A percentile compares a stretch with the other conserved stretches of the same genome.
These are phyloP conservation scores for Coptodon rendalli DNA, from an alignment of 2,113 vertebrate species.

Conservation along the genomic window DNA sequence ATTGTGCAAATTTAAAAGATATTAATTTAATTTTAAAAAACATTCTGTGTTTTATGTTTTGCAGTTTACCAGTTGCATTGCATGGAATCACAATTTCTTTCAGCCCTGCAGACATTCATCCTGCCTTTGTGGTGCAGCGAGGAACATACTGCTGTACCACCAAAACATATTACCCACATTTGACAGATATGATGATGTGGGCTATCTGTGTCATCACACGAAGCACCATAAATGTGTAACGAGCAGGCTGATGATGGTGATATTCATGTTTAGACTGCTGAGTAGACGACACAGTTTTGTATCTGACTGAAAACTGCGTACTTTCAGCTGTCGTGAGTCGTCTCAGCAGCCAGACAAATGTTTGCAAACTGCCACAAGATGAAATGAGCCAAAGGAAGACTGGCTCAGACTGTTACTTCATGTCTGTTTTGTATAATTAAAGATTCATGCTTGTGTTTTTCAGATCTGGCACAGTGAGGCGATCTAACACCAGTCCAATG, in stretches of 20 bases:
- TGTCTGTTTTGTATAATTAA: background rate
- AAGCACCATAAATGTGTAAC: background rate
- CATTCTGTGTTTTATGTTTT: background rate
- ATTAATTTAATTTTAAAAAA: accelerated
- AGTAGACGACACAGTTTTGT: background rate
- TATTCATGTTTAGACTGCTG: background rate
- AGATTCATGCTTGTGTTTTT: background rate
- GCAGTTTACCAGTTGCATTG: background rate
- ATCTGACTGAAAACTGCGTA: background rate
- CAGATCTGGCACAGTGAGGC: constrained; percentile 85
- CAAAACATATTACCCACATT: background rate
- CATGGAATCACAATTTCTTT: background rate
- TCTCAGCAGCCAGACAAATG: background rate
- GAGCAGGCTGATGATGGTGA: background rate
- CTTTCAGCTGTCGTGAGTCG: background rate
- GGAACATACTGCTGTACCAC: background rate
- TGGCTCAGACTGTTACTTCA: background rate
- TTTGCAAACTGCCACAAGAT: background rate
- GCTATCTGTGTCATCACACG: background rate
- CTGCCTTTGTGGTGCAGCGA: background rate
- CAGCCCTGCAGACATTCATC: background rate
- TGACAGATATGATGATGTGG: background rate
- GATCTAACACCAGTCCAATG: constrained; percentile 94
- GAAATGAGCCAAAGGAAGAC: background rate
- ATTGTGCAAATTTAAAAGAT: background rate